Base-by-base conservation (phyloP, 2,888 invertebrate species). In the Acleris holmiana region DNA sequence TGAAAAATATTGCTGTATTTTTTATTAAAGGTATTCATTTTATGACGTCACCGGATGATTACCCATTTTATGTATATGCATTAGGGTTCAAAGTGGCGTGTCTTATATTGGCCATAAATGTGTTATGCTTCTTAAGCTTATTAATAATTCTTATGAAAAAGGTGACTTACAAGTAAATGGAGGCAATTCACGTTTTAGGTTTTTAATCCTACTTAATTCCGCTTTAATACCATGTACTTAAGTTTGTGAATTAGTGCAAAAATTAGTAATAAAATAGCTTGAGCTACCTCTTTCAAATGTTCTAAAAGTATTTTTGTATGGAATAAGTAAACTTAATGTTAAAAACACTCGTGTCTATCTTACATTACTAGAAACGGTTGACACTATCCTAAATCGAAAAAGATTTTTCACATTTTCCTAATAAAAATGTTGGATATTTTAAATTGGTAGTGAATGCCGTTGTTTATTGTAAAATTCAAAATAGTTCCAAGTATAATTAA, bases 281-380 rank as follows among this genome's bases (percentile, higher is more conserved):
- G 83, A 87, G 85, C 90, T 90, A 91, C 91, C 89, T 90, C 91
- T 89, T 79, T 76, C 59, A 81, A 85, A 80, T 78, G 79, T 85
- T 88, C 82, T 86, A 84, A 88, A 87, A 82, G 79, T 91, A 89
- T 89, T 89, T 89, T 88, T 90, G 78, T 91, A 89, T 78, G 77
- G 46, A 49, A 77, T 77, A 79, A 82, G 78, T 86, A 82, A 84
- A 80, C 70, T 79, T 82, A 85, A 79, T 69, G 77, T 80, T 84
- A 83, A 79, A 78, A 64, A 77, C 76, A 76, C 72, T 73, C 67
- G 71, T 76, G 72, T 63, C 72, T 70, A 25, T 63, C 68, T 75
- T 74, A 77, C 71, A 79, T 82, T 78, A 84, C 81, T 80, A 59
- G 73, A 78, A 76, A 72, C 73, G 78, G 77, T 79, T 58, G 64